Evolutionary conservation across 2,888 invertebrate species (phyloP), one percentile per base, ranked within the genome.

Genomic region (Synanthedon tipuliformis): DNA sequence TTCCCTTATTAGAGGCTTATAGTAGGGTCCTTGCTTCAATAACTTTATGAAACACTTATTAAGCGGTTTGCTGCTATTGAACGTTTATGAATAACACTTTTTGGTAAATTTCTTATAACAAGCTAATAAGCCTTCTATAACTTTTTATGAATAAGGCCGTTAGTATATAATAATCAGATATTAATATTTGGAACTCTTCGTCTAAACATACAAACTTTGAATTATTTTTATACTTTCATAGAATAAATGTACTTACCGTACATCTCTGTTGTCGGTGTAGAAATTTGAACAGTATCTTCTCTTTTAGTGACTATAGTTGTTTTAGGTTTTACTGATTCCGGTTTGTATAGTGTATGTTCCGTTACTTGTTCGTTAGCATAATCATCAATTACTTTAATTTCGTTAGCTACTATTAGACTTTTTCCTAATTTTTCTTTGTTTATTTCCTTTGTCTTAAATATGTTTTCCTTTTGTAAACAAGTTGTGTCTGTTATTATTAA

Each of bases 381-480:
- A 62, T 79, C 74, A 52, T 79, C 69, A 11, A 68, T 71, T 41
- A 82, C 68, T 57, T 75, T 66, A 18, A 83, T 53, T 66, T 78
- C 86, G 59, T 74, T 76, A 41, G 70, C 71, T 3, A 77, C 55
- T 50, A 69, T 77, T 49, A 83, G 64, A 55, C 65, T 66, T 64
- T 81, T 65, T 41, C 57, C 71, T 54, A 75, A 59, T 56, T 67
- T 74, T 65, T 76, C 77, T 66, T 70, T 61, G 57, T 68, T 70
- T 40, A 74, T 71, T 67, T 69, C 59, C 55, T 58, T 61, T 64
- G 75, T 58, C 56, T 61, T 54, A 57, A 88, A 68, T 54, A 76
- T 71, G 51, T 73, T 72, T 75, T 88, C 88, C 60, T 72, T 75
- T 68, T 81, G 78, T 40, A 84, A 58, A 56, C 72, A 69, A 51